Conservation (phyloP, 2,113 vertebrate species). For the Peromyscus polionotus region DNA sequence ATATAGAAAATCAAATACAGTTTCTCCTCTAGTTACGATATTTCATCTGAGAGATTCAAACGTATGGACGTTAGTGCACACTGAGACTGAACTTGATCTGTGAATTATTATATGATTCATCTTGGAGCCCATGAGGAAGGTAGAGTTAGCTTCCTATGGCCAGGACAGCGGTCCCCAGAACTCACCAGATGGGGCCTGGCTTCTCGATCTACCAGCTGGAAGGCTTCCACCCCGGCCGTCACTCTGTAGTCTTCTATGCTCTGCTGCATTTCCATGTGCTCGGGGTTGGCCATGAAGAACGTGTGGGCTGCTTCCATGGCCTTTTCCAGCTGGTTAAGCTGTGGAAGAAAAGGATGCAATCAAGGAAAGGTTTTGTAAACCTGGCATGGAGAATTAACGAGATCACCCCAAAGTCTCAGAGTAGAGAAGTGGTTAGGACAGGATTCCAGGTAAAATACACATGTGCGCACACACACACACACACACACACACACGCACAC, state of each 20-base stretch:
- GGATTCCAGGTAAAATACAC: neutral
- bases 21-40: neutral
- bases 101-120: neutral
- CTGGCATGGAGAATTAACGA: neutral
- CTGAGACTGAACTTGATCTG: neutral
- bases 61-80: neutral
- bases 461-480: neutral
- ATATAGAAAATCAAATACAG: neutral
- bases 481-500: neutral
- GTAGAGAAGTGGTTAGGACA: neutral
- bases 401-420: neutral
- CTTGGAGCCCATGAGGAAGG: neutral
- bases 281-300: conserved; percentile 98
- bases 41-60: neutral
- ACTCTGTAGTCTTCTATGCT: conserved; percentile 94
- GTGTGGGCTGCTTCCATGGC: conserved; percentile 97
- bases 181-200: conserved; percentile 93
- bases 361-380: neutral
- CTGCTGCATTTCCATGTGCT: conserved; percentile 96
- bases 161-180: neutral
- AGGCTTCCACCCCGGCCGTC: conserved; percentile 85
- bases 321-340: conserved; percentile 94
- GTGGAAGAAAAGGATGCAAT: neutral
- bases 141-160: accelerated
- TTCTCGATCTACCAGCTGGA: conserved; percentile 91